A percentile compares a stretch with the other conserved stretches of the same genome.
phyloP scores from a whole-genome alignment of 2,888 invertebrate genomes.

The Calliopum simillimum region DNA sequence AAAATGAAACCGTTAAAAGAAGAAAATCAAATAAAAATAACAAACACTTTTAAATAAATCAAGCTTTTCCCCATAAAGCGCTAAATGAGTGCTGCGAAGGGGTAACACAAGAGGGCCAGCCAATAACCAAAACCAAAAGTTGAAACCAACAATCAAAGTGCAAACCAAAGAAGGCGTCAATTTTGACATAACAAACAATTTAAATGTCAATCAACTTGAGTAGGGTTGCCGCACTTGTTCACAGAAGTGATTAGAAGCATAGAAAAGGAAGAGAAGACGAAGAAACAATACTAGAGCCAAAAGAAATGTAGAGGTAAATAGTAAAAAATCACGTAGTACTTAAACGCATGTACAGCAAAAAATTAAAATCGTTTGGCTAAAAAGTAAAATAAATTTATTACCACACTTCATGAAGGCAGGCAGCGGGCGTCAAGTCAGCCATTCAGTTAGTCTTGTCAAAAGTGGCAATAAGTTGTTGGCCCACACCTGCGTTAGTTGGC shows the following conservation, averaged over 20 bases:
- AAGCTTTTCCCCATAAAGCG: no score
- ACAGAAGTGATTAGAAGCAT: slow-evolving; percentile 3
- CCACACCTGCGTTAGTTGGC: not conserved
- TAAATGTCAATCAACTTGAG: slow-evolving; percentile 48
- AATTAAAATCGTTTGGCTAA: slow-evolving; percentile 13
- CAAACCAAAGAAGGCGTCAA: slow-evolving; percentile 11
- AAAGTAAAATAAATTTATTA: slow-evolving; percentile 4
- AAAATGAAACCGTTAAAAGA: no score
- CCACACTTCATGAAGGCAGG: not conserved
- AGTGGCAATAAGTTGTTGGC: not conserved
- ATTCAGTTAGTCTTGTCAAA: not conserved
- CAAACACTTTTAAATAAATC: no score
- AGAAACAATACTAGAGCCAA: slow-evolving; percentile 11
- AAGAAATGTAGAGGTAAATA: slow-evolving; percentile 8
- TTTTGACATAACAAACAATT: slow-evolving; percentile 45
- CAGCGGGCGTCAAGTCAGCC: not conserved
- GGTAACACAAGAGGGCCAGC: no score
- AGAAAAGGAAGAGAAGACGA: not conserved
- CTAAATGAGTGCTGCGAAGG: no score
- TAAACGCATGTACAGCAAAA: not conserved
- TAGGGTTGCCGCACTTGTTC: not conserved
- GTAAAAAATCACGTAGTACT: not conserved
- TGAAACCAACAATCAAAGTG: no score
- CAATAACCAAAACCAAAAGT: no score
- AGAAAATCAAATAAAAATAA: no score